phyloP scores from a whole-genome alignment of 2,888 invertebrate species.

The Parnassius glacialis region DNA sequence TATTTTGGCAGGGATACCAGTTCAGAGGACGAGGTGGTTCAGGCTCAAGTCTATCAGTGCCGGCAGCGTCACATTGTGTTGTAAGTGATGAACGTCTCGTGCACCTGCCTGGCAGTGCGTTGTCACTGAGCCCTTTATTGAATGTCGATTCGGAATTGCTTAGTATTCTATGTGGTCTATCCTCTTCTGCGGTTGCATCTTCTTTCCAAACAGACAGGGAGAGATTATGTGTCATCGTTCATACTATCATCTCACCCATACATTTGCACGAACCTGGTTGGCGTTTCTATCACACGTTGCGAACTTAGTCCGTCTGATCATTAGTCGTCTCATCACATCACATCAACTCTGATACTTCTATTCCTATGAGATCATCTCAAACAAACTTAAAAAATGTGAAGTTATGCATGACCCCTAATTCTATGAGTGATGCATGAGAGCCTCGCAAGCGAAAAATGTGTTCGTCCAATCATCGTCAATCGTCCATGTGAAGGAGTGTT shows the following conservation, averaged over 20 bases:
- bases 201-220: conserved; percentile 67
- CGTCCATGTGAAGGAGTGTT: conserved; percentile 39
- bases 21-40: conserved; percentile 84
- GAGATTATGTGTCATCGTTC: conserved; percentile 60
- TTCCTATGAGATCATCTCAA: conserved; percentile 45
- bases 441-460: conserved; percentile 45
- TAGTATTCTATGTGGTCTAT: conserved; percentile 63
- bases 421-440: conserved; percentile 58
- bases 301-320: conserved; percentile 47
- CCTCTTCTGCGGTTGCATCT: conserved; percentile 62
- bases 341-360: conserved; percentile 53
- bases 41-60: conserved; percentile 92
- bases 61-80: conserved; percentile 86
- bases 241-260: conserved; percentile 54
- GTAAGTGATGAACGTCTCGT: conserved; percentile 79
- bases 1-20: conserved; percentile 82
- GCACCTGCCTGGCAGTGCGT: conserved; percentile 57
- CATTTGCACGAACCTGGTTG: conserved; percentile 69
- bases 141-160: conserved; percentile 66
- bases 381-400: conserved; percentile 48
- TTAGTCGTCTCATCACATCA: conserved; percentile 59
- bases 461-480: conserved; percentile 36
- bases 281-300: conserved; percentile 48
- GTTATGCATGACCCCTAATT: conserved; percentile 60
- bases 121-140: conserved; percentile 55